A percentile compares a stretch with the other conserved stretches of the same genome.
phyloP scores from a whole-genome alignment of 2,888 invertebrate genomes.

The Nemoura dubitans region DNA sequence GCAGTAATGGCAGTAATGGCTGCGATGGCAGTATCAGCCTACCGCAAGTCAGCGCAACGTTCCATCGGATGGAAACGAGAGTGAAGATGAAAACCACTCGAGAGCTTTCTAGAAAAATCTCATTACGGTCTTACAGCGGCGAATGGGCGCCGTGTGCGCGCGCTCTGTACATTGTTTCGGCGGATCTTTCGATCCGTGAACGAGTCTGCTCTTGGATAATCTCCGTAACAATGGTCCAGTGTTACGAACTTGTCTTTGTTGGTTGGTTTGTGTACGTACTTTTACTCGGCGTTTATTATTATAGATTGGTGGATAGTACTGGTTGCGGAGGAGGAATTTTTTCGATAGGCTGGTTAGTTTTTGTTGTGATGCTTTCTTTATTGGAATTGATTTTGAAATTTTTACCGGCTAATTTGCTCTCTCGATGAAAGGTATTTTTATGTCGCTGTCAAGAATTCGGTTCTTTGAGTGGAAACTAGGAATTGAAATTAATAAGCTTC shows the following conservation, averaged over 20 bases:
- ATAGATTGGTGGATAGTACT: not conserved
- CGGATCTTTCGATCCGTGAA: not conserved
- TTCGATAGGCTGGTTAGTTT: not conserved
- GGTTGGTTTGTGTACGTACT: not conserved
- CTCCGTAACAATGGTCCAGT: not conserved
- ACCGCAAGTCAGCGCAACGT: not conserved
- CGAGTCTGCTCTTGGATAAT: not conserved
- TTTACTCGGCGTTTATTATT: not conserved
- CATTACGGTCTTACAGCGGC: not conserved
- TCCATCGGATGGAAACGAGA: not conserved
- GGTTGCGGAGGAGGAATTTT: not conserved
- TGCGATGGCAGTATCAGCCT: not conserved
- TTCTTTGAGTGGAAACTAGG: not conserved
- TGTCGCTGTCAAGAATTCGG: not conserved
- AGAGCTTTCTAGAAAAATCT: not conserved
- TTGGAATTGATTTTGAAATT: not conserved
- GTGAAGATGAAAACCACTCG: not conserved
- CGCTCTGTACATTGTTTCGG: not conserved
- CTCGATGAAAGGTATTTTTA: not conserved
- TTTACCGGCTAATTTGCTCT: not conserved
- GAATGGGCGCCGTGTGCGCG: too few species aligned
- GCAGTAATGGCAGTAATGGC: too few species aligned
- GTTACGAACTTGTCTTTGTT: not conserved
- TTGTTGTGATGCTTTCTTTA: conserved; percentile 7
- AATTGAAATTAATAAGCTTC: not conserved